These are phyloP conservation scores for Pelecanus crispus DNA, from an alignment of 2,113 vertebrate species.

Conservation along the genomic window DNA sequence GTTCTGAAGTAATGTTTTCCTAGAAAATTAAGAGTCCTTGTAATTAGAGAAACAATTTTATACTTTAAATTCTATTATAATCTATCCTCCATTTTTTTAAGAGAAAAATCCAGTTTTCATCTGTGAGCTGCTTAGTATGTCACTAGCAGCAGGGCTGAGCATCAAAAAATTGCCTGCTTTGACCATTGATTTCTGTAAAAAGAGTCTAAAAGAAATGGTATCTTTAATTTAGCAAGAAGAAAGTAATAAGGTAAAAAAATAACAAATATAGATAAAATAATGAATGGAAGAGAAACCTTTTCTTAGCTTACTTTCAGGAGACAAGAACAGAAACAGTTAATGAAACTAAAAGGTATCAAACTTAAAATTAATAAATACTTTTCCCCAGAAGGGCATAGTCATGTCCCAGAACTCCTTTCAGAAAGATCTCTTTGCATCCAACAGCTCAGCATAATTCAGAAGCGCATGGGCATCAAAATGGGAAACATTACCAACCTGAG, in stretches of 20 bases:
- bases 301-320: neutral
- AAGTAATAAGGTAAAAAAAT: neutral
- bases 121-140: neutral
- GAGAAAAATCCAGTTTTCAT: neutral
- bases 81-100: neutral
- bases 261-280: neutral
- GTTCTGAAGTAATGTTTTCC: neutral
- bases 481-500: neutral
- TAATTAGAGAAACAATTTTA: neutral
- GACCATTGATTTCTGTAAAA: neutral
- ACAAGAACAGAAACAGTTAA: neutral
- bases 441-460: neutral
- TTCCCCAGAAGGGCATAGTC: neutral
- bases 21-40: neutral
- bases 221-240: neutral
- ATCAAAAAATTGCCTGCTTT: neutral
- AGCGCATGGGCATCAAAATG: neutral
- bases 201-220: neutral
- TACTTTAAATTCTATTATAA: neutral
- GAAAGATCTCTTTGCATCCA: neutral
- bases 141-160: neutral
- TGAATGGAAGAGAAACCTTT: neutral
- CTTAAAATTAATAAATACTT: neutral
- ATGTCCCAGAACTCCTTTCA: neutral
- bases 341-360: neutral